Evolutionary conservation across 2,797 vertebrate species (phyloP).

Genomic region (Phataginus tricuspis): DNA sequence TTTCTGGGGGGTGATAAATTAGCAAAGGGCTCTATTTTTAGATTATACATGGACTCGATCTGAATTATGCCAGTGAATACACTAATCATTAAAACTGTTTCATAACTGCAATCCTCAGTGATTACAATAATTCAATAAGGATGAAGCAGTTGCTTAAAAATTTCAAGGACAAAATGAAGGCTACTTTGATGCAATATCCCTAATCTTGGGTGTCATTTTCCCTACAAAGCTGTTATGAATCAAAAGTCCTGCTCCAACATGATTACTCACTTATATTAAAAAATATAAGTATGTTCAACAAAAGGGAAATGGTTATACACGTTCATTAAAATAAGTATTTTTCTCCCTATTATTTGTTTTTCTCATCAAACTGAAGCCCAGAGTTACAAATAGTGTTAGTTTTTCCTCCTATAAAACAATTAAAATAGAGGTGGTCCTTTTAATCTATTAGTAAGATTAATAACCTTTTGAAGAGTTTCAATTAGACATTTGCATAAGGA

Average conservation of each 20-base stretch:
- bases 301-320: no score
- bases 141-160: background rate
- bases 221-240: background rate
- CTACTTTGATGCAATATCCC: background rate
- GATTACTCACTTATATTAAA: background rate
- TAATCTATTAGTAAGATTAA: constrained; percentile 37
- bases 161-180: background rate
- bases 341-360: constrained; percentile 13
- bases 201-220: background rate
- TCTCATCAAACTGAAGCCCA: constrained; percentile 35
- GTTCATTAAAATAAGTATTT: background rate
- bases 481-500: background rate
- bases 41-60: background rate
- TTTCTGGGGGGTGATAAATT: background rate
- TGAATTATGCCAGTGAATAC: background rate
- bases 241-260: background rate
- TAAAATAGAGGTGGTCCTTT: constrained; percentile 18
- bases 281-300: background rate
- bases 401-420: background rate
- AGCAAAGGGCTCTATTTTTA: background rate
- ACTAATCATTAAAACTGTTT: background rate
- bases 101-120: background rate
- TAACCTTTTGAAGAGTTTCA: background rate
- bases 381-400: background rate
- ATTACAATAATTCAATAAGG: background rate